These are phyloP conservation scores for Hexactinellida sp. DNA, from an alignment of 37 sponge, comb jelly and placozoan species.

Conservation along the genomic window DNA sequence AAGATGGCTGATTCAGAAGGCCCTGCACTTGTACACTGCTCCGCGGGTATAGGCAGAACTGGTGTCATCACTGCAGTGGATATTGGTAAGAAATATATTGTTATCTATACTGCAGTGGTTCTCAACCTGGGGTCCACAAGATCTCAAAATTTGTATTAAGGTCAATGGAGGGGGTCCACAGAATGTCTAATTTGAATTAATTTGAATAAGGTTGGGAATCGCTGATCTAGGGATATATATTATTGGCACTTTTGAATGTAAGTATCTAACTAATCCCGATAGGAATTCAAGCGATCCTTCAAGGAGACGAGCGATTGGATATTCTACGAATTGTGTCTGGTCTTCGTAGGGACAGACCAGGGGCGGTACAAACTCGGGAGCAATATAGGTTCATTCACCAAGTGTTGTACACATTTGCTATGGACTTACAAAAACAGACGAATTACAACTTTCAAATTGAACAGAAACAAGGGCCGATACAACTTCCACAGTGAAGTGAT, in stretches of 20 bases:
- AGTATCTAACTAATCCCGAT: no score
- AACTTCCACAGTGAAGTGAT: not conserved
- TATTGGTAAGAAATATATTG: constrained; percentile 18
- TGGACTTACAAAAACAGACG: not conserved
- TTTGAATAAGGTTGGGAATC: no score
- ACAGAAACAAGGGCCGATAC: not conserved
- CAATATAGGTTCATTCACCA: constrained; percentile 35
- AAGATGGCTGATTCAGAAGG: constrained; percentile 38
- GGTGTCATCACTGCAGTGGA: constrained; percentile 32
- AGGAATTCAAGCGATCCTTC: constrained; percentile 26
- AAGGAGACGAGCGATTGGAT: constrained; percentile 28
- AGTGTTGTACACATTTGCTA: not conserved
- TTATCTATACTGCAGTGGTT: no score
- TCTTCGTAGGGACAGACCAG: constrained; percentile 26
- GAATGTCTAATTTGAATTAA: no score
- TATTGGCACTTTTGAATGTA: no score
- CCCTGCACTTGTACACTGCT: constrained; percentile 35
- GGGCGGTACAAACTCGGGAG: constrained; percentile 31
- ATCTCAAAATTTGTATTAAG: no score
- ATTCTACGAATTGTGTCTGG: constrained; percentile 27
- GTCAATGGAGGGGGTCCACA: no score
- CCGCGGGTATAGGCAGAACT: constrained; percentile 37
- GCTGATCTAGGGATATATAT: no score
- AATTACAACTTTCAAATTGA: not conserved
- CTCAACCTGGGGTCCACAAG: no score